These are phyloP conservation scores for Ectropis grisescens DNA, from an alignment of 1,140 invertebrate genomes.

Conservation along the genomic window DNA sequence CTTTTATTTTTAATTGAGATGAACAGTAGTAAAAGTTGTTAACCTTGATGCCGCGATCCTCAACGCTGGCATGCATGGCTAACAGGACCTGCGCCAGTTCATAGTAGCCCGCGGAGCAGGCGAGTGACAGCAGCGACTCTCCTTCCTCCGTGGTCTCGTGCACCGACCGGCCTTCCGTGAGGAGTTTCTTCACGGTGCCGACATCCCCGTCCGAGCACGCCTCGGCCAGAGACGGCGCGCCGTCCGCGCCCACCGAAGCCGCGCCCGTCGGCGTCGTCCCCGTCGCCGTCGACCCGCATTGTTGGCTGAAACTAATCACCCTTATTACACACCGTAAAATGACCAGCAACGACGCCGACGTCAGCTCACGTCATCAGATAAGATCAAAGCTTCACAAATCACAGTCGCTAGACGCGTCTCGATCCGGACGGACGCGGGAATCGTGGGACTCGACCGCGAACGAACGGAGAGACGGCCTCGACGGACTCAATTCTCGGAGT, in stretches of 20 bases:
- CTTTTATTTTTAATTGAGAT: too few relatives aligned
- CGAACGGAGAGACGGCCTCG: slow-evolving; percentile 27
- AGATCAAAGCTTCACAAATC: slow-evolving; percentile 66
- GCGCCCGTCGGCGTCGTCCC: slow-evolving; percentile 37
- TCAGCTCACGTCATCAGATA: slow-evolving; percentile 36
- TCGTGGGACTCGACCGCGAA: slow-evolving; percentile 30
- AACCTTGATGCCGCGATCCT: slow-evolving; percentile 89
- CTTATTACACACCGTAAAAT: too few relatives aligned
- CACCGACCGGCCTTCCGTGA: slow-evolving; percentile 90
- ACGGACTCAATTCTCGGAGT: slow-evolving; percentile 57
- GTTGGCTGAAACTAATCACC: slow-evolving; percentile 17
- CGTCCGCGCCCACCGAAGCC: slow-evolving; percentile 40
- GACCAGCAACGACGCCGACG: slow-evolving; percentile 23
- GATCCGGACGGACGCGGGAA: slow-evolving; percentile 36
- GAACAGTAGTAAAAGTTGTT: too few relatives aligned
- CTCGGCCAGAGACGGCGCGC: slow-evolving; percentile 80
- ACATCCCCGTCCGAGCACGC: slow-evolving; percentile 95
- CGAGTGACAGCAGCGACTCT: slow-evolving; percentile 91
- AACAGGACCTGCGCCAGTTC: slow-evolving; percentile 94
- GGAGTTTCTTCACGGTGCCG: slow-evolving; percentile 86
- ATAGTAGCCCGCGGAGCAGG: slow-evolving; percentile 94
- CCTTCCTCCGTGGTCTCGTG: slow-evolving; percentile 95
- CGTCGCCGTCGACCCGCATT: slow-evolving; percentile 53
- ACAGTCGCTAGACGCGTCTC: slow-evolving; percentile 35
- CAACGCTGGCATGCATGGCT: slow-evolving; percentile 97